Evolutionary conservation across 2,113 vertebrate genomes (phyloP), one percentile per base, ranked within the genome.

Genomic region (Oncorhynchus gorbuscha): DNA sequence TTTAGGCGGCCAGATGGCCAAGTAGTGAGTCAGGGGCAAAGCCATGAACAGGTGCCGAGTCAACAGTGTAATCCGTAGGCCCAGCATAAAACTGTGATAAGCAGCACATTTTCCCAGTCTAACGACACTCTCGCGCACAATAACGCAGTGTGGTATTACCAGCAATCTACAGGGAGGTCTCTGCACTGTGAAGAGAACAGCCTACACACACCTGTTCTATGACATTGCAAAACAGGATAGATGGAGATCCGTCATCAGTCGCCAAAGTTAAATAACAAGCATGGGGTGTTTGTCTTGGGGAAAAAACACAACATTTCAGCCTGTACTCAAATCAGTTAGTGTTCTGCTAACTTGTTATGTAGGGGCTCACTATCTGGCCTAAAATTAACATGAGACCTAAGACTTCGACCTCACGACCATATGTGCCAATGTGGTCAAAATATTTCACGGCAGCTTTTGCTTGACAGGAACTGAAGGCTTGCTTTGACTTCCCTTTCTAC

Each of bases 41-140:
- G 78, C 78, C n/a, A 35, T 45, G 79, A 84, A 71, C 85, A 86
- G 85, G 79, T 87, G 87, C 62, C 39, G 18, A 78, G 84, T 82
- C 83, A 81, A 77, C 83, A 80, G 79, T 79, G 82, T 71, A 55
- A 12, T 22, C 66, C 13, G 26, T 20, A 28, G 13, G 1, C 35
- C 5, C 30, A 70, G n/a, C 28, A 45, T 24, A 30, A 67, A 67
- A 16, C 14, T 14, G 11, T 9, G 79, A 78, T 76, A 68, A 83
- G 70, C 32, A 72, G 58, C 79, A 72, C 67, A 39, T 70, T n/a
- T 70, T 61, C 51, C 0, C 0, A 8, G 5, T 61, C 51, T 22
- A 35, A 32, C 14, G 12, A 22, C 61, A 62, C 11, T 35, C 32
- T 48, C 72, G 30, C 14, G 71, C 35, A 69, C 76, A 65, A 51